Conservation (phyloP, 2,888 invertebrate species). For the Epirrita christyi region DNA sequence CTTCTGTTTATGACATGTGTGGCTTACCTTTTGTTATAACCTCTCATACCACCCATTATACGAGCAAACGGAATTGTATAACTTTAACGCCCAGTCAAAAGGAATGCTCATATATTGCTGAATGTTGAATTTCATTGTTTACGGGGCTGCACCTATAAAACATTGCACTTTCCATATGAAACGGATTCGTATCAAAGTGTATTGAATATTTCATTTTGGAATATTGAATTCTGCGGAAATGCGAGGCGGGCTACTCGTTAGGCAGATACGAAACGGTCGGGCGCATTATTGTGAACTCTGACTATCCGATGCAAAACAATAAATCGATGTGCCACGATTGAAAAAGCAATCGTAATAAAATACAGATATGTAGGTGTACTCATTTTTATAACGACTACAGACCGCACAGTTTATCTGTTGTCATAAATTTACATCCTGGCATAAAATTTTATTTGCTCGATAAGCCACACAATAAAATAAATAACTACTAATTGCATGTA, state of each 20-base stretch:
- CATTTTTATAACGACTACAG: conserved; percentile 28
- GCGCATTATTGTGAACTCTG: conserved; percentile 35
- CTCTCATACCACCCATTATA: conserved; percentile 20
- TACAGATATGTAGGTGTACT: conserved; percentile 16
- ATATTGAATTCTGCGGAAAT: conserved; percentile 60
- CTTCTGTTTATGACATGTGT: conserved; percentile 49
- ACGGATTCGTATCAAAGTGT: conserved; percentile 54
- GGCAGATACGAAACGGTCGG: conserved; percentile 34
- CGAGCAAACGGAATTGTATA: conserved; percentile 21
- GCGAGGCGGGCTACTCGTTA: conserved; percentile 39
- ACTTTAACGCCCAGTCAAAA: conserved; percentile 5
- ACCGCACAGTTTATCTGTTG: conserved; percentile 23
- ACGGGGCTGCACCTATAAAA: conserved; percentile 46
- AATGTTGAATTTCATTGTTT: conserved; percentile 39
- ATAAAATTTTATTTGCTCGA: conserved; percentile 29
- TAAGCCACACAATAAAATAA: conserved; percentile 24
- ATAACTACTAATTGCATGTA: conserved; percentile 33
- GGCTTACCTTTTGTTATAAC: conserved; percentile 36
- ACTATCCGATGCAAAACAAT: conserved; percentile 41
- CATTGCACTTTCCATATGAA: conserved; percentile 57
- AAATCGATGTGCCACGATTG: conserved; percentile 50
- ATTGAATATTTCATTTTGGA: conserved; percentile 70
- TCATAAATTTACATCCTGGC: conserved; percentile 33
- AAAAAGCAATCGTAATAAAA: conserved; percentile 39
- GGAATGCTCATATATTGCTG: conserved; percentile 11